Conservation (phyloP, 92 coral and sea anemone species). For the Anthopleura xanthogrammica region DNA sequence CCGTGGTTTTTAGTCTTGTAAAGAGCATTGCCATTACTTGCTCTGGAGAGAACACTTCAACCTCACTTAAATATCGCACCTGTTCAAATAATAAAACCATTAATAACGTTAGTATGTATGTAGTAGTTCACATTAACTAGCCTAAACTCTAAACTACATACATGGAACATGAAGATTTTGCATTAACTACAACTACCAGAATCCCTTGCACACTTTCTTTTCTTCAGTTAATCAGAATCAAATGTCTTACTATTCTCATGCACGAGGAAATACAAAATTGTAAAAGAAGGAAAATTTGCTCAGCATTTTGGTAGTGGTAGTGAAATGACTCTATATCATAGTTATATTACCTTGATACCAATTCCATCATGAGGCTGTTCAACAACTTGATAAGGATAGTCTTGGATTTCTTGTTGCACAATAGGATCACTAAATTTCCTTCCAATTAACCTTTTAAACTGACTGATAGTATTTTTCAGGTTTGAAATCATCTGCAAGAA, state of each 20-base stretch:
- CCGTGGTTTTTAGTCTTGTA: slow-evolving; percentile 63
- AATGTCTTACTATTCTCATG: no score
- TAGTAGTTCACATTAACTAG: no score
- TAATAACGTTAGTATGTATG: neutral
- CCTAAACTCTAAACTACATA: no score
- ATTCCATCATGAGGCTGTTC: slow-evolving; percentile 72
- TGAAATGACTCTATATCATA: neutral
- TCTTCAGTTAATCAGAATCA: no score
- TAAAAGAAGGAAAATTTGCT: no score
- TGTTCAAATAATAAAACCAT: slow-evolving; percentile 4
- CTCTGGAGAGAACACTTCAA: slow-evolving; percentile 85
- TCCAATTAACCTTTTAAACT: slow-evolving; percentile 88
- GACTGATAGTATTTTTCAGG: slow-evolving; percentile 82
- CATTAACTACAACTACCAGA: no score
- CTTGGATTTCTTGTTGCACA: slow-evolving; percentile 68
- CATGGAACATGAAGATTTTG: no score
- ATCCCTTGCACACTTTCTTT: no score
- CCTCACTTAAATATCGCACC: slow-evolving; percentile 75
- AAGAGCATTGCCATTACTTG: slow-evolving; percentile 96
- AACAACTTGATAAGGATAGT: slow-evolving; percentile 62
- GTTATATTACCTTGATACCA: slow-evolving; percentile 75
- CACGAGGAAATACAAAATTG: no score
- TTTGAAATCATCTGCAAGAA: slow-evolving; percentile 75
- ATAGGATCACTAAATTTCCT: slow-evolving; percentile 82
- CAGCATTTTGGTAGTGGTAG: no score